phyloP scores from a whole-genome alignment of 2,888 invertebrate genomes.

The Drosophila diplacantha region DNA sequence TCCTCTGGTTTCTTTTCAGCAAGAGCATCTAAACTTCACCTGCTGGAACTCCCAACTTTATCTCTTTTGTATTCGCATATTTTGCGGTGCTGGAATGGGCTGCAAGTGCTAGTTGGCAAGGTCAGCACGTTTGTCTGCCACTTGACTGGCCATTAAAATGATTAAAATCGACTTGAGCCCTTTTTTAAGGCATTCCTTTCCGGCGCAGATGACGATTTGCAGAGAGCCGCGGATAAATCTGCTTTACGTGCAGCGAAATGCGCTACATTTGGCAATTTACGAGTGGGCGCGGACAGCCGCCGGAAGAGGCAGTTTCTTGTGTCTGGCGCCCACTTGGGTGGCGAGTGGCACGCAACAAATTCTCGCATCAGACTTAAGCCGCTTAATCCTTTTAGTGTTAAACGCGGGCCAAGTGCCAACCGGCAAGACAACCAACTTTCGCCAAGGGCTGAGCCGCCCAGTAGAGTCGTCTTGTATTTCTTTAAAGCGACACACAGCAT shows the following conservation, averaged over 20 bases:
- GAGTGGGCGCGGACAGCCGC: constrained; percentile 21
- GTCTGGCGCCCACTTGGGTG: constrained; percentile 22
- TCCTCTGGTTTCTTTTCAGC: background rate
- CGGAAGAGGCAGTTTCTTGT: constrained; percentile 39
- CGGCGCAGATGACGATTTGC: constrained; percentile 34
- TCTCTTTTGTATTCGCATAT: constrained; percentile 13
- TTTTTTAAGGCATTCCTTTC: constrained; percentile 45
- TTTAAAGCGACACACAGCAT: constrained; percentile 53
- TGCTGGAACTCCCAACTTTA: background rate
- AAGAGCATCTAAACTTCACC: constrained; percentile 9
- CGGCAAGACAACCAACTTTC: constrained; percentile 46
- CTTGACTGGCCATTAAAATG: constrained; percentile 44
- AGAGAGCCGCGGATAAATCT: constrained; percentile 53
- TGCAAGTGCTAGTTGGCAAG: constrained; percentile 19
- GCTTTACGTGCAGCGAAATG: constrained; percentile 54
- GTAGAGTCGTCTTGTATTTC: constrained; percentile 47
- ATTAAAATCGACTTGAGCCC: constrained; percentile 44
- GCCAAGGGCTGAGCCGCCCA: constrained; percentile 11
- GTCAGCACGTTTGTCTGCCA: constrained; percentile 44
- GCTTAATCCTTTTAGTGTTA: constrained; percentile 70
- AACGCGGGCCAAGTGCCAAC: constrained; percentile 50
- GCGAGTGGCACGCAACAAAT: constrained; percentile 59
- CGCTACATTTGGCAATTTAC: constrained; percentile 52
- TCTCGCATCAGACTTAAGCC: constrained; percentile 67
- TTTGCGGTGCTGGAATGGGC: constrained; percentile 4